Evolutionary conservation across 2,113 vertebrate species (phyloP).

Genomic region (Peromyscus polionotus): DNA sequence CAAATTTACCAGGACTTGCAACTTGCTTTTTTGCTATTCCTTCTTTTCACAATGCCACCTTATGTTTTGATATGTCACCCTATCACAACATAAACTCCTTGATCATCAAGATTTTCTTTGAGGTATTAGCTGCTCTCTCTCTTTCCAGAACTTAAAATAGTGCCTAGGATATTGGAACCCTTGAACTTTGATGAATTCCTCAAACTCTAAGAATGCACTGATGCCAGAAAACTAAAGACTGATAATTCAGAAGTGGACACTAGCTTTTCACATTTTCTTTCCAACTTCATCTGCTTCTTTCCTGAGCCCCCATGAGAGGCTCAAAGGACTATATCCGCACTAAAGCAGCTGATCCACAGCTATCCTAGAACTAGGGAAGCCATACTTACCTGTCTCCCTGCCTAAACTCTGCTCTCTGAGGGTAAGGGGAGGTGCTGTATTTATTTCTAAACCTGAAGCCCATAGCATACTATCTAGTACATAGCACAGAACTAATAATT

Average conservation of each 20-base stretch:
- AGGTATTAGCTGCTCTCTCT: background rate
- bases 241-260: slow-evolving; percentile 7
- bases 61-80: background rate
- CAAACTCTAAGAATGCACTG: slow-evolving; percentile 1
- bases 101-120: background rate
- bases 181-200: background rate
- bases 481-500: background rate
- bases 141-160: background rate
- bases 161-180: background rate
- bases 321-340: background rate
- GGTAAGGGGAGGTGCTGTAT: background rate
- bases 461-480: background rate
- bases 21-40: background rate
- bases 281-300: slow-evolving; percentile 2
- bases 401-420: background rate
- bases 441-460: background rate
- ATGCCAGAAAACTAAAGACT: slow-evolving; percentile 17
- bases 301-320: background rate
- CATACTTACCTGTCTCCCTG: background rate
- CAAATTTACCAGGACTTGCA: background rate
- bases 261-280: background rate
- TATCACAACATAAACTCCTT: background rate
- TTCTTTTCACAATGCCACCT: background rate
- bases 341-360: background rate
- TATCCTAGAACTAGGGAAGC: background rate